Conservation (phyloP, 2,888 invertebrate species). For the Chouioia cunea region DNA sequence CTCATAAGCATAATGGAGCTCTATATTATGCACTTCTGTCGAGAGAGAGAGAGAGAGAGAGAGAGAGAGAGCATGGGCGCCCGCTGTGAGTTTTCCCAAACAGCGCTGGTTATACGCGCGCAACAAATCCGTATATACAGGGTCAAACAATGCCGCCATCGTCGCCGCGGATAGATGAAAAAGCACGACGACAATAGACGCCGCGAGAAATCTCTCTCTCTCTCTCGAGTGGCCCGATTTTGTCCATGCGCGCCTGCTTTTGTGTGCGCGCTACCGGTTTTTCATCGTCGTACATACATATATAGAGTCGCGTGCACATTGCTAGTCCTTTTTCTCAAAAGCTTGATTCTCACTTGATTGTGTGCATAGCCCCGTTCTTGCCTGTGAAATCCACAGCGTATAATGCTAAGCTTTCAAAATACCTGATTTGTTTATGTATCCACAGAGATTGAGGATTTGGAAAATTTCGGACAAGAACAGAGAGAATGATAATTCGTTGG, state of each 20-base stretch:
- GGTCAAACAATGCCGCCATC: constrained; percentile 48
- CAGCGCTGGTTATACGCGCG: constrained; percentile 56
- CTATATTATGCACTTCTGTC: no score
- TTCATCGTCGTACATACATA: no score
- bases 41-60: not conserved
- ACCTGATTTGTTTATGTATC: no score
- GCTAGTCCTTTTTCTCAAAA: no score
- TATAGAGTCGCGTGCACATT: no score
- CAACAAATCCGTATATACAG: constrained; percentile 36
- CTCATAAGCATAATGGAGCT: not conserved
- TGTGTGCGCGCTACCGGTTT: not conserved
- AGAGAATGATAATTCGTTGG: no score
- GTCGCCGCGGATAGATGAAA: constrained; percentile 43
- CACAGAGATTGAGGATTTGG: no score
- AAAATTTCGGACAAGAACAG: no score
- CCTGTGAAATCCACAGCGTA: no score
- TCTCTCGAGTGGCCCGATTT: constrained; percentile 36
- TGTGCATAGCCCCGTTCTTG: no score
- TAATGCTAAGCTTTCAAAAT: no score
- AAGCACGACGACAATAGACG: constrained; percentile 36
- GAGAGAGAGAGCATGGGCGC: constrained; percentile 42
- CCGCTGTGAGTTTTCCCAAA: constrained; percentile 66
- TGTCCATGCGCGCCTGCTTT: not conserved
- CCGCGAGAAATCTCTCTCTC: constrained; percentile 32
- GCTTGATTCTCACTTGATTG: no score